Conservation (phyloP, 2,797 vertebrate species). For the Vespertilio murinus region DNA sequence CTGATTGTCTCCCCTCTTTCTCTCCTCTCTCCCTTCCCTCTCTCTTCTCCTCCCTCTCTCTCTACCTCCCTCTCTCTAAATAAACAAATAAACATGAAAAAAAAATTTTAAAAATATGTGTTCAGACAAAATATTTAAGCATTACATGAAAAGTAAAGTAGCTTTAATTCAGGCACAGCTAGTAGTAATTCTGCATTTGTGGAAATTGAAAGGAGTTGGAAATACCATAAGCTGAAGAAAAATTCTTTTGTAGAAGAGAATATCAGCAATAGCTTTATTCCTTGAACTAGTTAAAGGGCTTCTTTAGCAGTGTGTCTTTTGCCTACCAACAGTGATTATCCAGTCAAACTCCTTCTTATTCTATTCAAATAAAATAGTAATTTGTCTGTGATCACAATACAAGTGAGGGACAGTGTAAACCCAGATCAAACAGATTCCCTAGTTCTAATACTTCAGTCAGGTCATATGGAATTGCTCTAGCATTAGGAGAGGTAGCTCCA, state of each 20-base stretch:
- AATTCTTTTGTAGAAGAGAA: conserved; percentile 35
- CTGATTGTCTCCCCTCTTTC: neutral
- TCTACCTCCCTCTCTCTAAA: neutral
- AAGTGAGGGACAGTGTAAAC: neutral
- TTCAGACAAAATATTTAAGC: conserved; percentile 26
- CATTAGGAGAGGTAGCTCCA: neutral
- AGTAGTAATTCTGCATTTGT: neutral
- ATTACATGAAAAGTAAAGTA: conserved; percentile 34
- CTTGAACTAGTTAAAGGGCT: neutral
- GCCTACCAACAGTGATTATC: neutral
- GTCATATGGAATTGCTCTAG: neutral
- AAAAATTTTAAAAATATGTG: neutral
- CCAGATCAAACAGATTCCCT: neutral
- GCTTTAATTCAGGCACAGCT: neutral
- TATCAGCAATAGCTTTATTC: conserved; percentile 8
- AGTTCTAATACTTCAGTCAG: neutral
- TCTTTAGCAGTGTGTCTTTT: neutral
- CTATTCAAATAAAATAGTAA: neutral
- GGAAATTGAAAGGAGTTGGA: neutral
- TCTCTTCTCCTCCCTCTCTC: neutral
- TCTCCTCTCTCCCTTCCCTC: fast-evolving
- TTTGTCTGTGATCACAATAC: neutral
- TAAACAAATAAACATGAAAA: neutral
- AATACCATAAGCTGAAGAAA: neutral
- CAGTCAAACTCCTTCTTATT: neutral